A percentile compares a stretch with the other conserved stretches of the same genome.
Evolutionary conservation across 2,888 invertebrate species (phyloP).

Genomic region (Meliscaeva auricollis): DNA sequence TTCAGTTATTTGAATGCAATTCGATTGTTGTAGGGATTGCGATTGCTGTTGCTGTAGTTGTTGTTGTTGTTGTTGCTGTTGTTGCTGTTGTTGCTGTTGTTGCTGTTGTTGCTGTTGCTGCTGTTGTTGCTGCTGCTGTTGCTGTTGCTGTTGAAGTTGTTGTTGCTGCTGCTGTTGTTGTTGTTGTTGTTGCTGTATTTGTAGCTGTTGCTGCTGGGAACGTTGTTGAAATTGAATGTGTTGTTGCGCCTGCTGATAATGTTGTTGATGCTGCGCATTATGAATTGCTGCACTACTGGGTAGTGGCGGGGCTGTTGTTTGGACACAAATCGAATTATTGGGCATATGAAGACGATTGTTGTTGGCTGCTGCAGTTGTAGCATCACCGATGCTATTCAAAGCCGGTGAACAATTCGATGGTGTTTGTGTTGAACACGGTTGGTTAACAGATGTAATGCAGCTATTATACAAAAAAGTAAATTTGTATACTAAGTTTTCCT

Average conservation of each 20-base stretch:
- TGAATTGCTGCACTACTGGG: constrained; percentile 56
- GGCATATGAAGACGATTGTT: constrained; percentile 77
- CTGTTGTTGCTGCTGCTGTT: constrained; percentile 77
- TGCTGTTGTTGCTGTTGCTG: constrained; percentile 74
- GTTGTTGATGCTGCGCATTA: constrained; percentile 65
- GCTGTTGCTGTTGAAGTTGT: constrained; percentile 44
- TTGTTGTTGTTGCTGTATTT: constrained; percentile 41
- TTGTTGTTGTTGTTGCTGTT: constrained; percentile 69
- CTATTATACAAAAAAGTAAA: constrained; percentile 60
- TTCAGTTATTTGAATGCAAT: constrained; percentile 78
- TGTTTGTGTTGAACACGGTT: constrained; percentile 78
- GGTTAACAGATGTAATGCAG: constrained; percentile 77
- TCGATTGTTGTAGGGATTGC: constrained; percentile 65
- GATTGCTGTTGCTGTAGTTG: constrained; percentile 71
- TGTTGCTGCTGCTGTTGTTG: constrained; percentile 67
- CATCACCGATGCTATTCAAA: constrained; percentile 74
- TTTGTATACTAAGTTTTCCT: background rate
- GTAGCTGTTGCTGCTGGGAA: constrained; percentile 62
- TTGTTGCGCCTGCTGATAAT: constrained; percentile 70
- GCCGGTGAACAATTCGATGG: constrained; percentile 77
- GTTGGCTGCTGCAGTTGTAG: constrained; percentile 52
- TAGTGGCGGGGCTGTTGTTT: constrained; percentile 76
- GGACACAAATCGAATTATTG: constrained; percentile 79
- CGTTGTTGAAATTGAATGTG: constrained; percentile 69
- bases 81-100: constrained; percentile 55